Percentiles rank a stretch among this genome's conserved stretches.
These are phyloP conservation scores for Poeciliopsis turrubarensis DNA, from an alignment of 2,113 vertebrate genomes.

Conservation along the genomic window DNA sequence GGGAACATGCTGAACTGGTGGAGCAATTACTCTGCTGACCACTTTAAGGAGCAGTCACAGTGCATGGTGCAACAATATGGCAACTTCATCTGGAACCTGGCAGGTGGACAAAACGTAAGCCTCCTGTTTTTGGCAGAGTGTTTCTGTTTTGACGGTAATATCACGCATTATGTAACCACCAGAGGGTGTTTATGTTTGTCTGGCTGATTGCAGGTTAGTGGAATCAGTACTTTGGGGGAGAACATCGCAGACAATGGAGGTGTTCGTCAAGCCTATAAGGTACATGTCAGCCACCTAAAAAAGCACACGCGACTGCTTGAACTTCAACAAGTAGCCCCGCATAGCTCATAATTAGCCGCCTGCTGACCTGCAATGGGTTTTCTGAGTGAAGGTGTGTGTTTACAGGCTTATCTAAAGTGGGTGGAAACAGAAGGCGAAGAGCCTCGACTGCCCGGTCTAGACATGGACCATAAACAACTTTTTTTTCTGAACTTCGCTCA, in stretches of 20 bases:
- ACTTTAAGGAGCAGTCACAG: conserved; percentile 89
- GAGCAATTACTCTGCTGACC: conserved; percentile 92
- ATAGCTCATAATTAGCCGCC: conserved; percentile 8
- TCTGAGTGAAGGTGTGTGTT: conserved; percentile 23
- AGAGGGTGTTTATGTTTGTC: conserved; percentile 20
- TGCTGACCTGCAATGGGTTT: background rate
- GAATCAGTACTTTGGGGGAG: conserved; percentile 94
- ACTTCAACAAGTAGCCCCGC: conserved; percentile 5
- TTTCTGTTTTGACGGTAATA: conserved; percentile 21
- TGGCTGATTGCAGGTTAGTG: conserved; percentile 85
- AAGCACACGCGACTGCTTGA: conserved; percentile 15
- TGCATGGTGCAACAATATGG: conserved; percentile 94
- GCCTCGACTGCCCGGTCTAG: conserved; percentile 86
- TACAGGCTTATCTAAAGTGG: conserved; percentile 94
- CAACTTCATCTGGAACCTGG: conserved; percentile 93
- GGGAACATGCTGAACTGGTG: conserved; percentile 98
- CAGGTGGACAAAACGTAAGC: conserved; percentile 87
- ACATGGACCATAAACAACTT: conserved; percentile 90
- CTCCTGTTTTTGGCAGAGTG: background rate
- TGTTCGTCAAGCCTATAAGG: conserved; percentile 95
- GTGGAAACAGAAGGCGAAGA: conserved; percentile 87
- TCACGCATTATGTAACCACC: conserved; percentile 16
- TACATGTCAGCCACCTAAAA: conserved; percentile 48
- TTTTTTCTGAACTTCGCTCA: conserved; percentile 98
- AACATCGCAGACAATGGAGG: conserved; percentile 98